Evolutionary conservation across 2,797 vertebrate species (phyloP).

Genomic region (Ambastaia sidthimunki): DNA sequence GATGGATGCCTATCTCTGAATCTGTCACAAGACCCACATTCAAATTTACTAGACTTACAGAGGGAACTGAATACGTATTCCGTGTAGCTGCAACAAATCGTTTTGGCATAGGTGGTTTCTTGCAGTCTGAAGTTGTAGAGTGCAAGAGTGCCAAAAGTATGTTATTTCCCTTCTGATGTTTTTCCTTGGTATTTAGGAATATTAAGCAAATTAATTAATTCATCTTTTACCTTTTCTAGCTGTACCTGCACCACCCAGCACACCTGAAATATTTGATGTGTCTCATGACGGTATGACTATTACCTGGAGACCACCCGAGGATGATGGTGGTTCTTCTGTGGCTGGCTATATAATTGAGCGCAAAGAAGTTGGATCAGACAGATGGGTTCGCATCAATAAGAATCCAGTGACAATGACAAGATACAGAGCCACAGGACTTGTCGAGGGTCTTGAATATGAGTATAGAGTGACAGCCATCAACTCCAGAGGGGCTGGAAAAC

Average conservation of each 20-base stretch:
- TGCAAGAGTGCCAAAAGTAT: conserved; percentile 96
- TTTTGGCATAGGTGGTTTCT: conserved; percentile 93
- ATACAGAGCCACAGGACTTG: conserved; percentile 94
- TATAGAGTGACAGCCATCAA: conserved; percentile 94
- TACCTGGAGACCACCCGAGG: conserved; percentile 92
- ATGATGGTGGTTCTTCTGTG: conserved; percentile 93
- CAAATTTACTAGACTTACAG: conserved; percentile 90
- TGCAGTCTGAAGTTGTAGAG: conserved; percentile 96
- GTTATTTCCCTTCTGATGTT: conserved; percentile 62
- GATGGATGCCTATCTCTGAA: conserved; percentile 94
- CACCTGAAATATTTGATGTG: conserved; percentile 89
- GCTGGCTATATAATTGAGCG: conserved; percentile 96
- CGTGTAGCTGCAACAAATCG: conserved; percentile 97
- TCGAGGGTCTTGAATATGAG: conserved; percentile 96
- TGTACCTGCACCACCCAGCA: conserved; percentile 90
- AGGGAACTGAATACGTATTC: conserved; percentile 97
- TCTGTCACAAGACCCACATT: conserved; percentile 94
- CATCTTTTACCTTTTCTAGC: conserved; percentile 71
- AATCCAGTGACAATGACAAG: conserved; percentile 97
- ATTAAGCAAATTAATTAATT: not conserved
- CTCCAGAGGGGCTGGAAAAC: conserved; percentile 91
- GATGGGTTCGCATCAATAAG: conserved; percentile 95
- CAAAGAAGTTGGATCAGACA: conserved; percentile 91
- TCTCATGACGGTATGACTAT: conserved; percentile 98
- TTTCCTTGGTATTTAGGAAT: not conserved